Percentiles rank a stretch among this genome's conserved stretches.
These are phyloP conservation scores for Echinometra lucunter DNA, from an alignment of 53 echinoderm and acorn worm species.

Conservation along the genomic window DNA sequence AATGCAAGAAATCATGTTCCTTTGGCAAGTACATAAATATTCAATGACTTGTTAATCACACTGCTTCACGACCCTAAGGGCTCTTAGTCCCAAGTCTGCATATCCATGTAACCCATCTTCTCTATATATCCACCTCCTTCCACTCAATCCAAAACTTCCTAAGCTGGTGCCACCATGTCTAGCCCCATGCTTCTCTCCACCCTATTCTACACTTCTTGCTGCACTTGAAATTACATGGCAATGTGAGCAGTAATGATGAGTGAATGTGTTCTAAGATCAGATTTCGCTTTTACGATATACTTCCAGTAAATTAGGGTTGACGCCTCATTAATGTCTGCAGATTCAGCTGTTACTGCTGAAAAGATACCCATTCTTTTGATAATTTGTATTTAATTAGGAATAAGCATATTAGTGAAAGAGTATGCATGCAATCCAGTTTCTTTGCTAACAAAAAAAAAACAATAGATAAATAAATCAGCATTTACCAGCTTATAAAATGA, in stretches of 20 bases:
- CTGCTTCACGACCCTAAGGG: background rate
- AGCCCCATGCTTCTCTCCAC: conserved; percentile 25
- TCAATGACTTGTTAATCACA: background rate
- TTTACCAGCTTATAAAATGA: background rate
- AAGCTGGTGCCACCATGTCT: conserved; percentile 54
- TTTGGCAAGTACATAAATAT: too few relatives aligned
- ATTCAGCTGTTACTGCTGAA: conserved; percentile 4
- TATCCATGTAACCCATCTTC: conserved; percentile 7
- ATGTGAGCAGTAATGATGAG: background rate
- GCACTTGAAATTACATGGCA: conserved; percentile 4
- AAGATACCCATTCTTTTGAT: conserved; percentile 18
- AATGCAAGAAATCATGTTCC: too few relatives aligned
- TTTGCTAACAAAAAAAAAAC: background rate
- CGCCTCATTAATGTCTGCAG: conserved; percentile 46
- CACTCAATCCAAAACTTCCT: conserved; percentile 63
- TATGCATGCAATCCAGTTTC: background rate
- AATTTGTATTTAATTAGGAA: background rate
- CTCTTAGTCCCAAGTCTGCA: background rate
- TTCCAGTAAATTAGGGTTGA: conserved; percentile 41
- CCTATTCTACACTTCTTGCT: background rate
- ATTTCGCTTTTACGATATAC: conserved; percentile 20
- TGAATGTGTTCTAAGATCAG: conserved; percentile 19
- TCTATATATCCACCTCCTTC: background rate
- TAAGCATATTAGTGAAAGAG: background rate
- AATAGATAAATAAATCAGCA: too few relatives aligned